These are phyloP conservation scores for Magallana angulata DNA, from an alignment of 1,140 invertebrate species.

Conservation along the genomic window DNA sequence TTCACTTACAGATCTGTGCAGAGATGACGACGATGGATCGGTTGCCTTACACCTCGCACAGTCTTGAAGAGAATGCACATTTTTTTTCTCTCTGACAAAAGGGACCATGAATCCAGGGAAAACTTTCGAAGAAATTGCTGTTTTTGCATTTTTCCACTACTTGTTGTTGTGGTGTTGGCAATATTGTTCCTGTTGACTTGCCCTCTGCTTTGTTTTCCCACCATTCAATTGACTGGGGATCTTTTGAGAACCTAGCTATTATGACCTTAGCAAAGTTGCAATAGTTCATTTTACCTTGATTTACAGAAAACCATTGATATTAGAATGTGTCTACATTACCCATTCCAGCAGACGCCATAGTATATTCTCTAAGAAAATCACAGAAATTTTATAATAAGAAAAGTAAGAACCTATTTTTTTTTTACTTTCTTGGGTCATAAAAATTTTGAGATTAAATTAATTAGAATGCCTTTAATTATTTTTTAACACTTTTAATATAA, in stretches of 20 bases:
- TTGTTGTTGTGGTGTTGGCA: neutral
- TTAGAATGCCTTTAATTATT: no score
- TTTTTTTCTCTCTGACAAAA: neutral
- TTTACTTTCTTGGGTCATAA: no score
- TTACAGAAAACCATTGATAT: no score
- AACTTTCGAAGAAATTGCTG: neutral
- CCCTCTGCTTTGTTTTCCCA: neutral
- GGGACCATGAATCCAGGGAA: neutral
- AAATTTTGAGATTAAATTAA: no score
- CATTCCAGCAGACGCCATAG: no score
- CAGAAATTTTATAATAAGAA: no score
- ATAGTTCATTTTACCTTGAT: neutral
- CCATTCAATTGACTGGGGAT: neutral
- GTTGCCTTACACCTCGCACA: neutral
- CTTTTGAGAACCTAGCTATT: neutral
- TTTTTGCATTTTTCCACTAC: neutral
- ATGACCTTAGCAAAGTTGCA: neutral
- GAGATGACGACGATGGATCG: neutral
- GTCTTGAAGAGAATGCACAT: neutral
- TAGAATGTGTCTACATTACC: no score
- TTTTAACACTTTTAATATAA: no score
- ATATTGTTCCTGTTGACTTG: neutral
- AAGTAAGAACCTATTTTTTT: no score
- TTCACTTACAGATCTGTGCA: neutral
- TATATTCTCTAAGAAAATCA: no score